Evolutionary conservation across 2,797 vertebrate species (phyloP).

Genomic region (Okamejei kenojei): DNA sequence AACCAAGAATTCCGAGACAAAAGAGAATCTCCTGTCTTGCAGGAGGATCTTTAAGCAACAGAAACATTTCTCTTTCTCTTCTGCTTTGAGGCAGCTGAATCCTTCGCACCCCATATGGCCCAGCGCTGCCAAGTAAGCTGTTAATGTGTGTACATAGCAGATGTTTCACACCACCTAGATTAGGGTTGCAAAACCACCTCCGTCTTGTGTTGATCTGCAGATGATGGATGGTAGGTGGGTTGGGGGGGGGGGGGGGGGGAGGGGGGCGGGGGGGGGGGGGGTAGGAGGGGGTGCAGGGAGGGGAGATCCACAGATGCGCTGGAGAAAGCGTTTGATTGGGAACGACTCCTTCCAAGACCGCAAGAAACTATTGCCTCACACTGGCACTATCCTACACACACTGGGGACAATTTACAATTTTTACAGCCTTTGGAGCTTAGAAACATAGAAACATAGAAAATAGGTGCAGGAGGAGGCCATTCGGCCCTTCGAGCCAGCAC

Average conservation of each 20-base stretch:
- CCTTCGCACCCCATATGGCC: slow-evolving; percentile 30
- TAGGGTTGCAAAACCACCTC: background rate
- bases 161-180: slow-evolving; percentile 21
- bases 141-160: slow-evolving; percentile 21
- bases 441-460: too few species aligned
- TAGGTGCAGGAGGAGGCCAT: too few species aligned
- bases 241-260: too few species aligned
- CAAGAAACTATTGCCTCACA: too few species aligned
- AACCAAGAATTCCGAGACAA: background rate
- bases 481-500: too few species aligned
- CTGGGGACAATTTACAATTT: too few species aligned
- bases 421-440: too few species aligned
- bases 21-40: background rate
- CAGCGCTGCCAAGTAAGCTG: slow-evolving; percentile 10
- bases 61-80: background rate
- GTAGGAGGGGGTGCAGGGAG: too few species aligned
- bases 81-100: background rate
- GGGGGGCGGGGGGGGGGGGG: background rate
- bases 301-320: background rate
- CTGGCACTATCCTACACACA: too few species aligned
- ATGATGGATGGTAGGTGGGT: background rate
- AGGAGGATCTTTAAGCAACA: background rate
- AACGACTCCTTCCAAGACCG: too few species aligned
- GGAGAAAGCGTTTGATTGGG: too few species aligned
- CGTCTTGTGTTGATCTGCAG: background rate